Conservation (phyloP, 1,140 invertebrate genomes). For the Dryas iulia region DNA sequence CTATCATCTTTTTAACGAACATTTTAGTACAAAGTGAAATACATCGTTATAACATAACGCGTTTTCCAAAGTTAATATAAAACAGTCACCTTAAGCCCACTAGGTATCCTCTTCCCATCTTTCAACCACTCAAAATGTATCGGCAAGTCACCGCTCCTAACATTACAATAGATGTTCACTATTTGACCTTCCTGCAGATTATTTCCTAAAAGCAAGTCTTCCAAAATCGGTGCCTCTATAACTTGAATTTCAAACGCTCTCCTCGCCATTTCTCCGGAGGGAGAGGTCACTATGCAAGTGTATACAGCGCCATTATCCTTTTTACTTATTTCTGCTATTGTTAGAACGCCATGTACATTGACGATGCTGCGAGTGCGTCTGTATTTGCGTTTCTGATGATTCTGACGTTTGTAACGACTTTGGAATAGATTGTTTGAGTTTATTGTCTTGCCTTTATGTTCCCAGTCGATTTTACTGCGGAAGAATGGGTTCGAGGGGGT, state of each 20-base stretch:
- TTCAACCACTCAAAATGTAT: constrained; percentile 95
- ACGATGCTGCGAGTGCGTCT: constrained; percentile 43
- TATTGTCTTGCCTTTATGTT: constrained; percentile 67
- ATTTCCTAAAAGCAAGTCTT: constrained; percentile 76
- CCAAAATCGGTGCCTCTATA: constrained; percentile 87
- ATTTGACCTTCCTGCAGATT: constrained; percentile 92
- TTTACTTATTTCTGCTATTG: constrained; percentile 88
- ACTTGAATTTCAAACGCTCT: constrained; percentile 85
- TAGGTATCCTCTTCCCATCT: constrained; percentile 86
- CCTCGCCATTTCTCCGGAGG: constrained; percentile 88
- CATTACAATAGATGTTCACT: constrained; percentile 93
- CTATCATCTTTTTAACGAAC: too few species aligned
- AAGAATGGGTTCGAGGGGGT: too few species aligned
- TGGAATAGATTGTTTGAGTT: constrained; percentile 62
- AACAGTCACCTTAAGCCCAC: constrained; percentile 82
- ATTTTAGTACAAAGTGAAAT: too few species aligned
- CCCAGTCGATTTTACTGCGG: constrained; percentile 78
- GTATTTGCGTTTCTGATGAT: constrained; percentile 40
- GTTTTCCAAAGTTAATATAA: too few species aligned
- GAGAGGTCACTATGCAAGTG: constrained; percentile 90
- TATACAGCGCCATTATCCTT: constrained; percentile 86
- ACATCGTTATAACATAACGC: too few species aligned
- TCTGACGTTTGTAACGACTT: constrained; percentile 56
- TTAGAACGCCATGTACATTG: constrained; percentile 80
- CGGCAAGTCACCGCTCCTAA: constrained; percentile 93